phyloP scores from a whole-genome alignment of 2,888 invertebrate genomes.

The Craniophora ligustri region DNA sequence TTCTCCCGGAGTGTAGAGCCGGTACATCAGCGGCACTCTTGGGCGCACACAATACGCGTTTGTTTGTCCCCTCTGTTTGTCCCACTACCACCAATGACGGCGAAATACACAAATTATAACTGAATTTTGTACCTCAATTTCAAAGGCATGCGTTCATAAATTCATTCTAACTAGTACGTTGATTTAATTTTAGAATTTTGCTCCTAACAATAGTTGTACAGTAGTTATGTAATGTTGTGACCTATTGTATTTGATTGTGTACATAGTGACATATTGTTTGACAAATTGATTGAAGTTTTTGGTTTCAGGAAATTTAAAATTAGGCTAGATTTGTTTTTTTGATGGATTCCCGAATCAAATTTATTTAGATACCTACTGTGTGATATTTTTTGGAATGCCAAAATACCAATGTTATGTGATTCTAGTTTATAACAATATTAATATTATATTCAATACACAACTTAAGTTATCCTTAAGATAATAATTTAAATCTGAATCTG shows the following conservation, averaged over 20 bases:
- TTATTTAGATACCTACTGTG: too few species aligned
- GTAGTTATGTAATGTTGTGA: slow-evolving; percentile 12
- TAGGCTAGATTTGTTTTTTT: too few species aligned
- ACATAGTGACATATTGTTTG: not conserved
- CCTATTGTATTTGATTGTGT: slow-evolving; percentile 18
- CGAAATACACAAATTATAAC: slow-evolving; percentile 76
- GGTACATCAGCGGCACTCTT: slow-evolving; percentile 64
- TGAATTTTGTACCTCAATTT: slow-evolving; percentile 73
- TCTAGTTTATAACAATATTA: too few species aligned
- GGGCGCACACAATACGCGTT: slow-evolving; percentile 66
- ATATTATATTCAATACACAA: too few species aligned
- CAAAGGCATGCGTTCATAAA: slow-evolving; percentile 56
- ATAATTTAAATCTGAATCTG: too few species aligned
- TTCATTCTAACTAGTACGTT: slow-evolving; percentile 56
- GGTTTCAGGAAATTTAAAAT: slow-evolving; percentile 9
- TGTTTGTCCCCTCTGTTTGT: slow-evolving; percentile 79
- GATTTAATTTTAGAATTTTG: slow-evolving; percentile 51
- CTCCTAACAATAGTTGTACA: slow-evolving; percentile 32
- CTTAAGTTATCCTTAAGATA: too few species aligned
- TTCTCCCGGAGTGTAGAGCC: slow-evolving; percentile 28
- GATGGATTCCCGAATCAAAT: too few species aligned
- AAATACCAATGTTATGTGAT: too few species aligned
- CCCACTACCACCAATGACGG: slow-evolving; percentile 60
- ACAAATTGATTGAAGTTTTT: slow-evolving; percentile 11
- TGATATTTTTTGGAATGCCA: too few species aligned